These are phyloP conservation scores for Tragulus kanchil DNA, from an alignment of 2,113 vertebrate genomes.

Conservation along the genomic window DNA sequence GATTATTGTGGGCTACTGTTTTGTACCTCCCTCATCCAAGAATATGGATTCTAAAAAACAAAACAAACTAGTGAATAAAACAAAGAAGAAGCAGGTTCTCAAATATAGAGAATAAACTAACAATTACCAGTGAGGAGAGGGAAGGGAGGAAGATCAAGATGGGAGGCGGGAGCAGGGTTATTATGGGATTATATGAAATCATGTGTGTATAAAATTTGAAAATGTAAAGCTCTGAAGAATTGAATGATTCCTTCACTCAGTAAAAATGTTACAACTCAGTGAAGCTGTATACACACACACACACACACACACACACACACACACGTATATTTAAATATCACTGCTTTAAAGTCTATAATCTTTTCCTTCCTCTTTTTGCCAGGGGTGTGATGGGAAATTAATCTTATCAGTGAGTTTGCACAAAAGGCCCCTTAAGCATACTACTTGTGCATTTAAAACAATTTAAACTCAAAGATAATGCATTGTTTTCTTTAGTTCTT, in stretches of 20 bases:
- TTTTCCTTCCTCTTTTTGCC: not conserved
- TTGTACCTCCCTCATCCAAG: not conserved
- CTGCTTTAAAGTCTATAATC: not conserved
- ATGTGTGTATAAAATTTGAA: not conserved
- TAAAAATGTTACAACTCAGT: not conserved
- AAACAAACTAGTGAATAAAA: not conserved
- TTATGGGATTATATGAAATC: not conserved
- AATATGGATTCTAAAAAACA: not conserved
- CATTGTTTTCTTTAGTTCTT: slow-evolving; percentile 10
- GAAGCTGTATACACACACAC: not conserved
- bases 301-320: no score
- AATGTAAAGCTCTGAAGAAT: not conserved
- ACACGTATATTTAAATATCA: not conserved
- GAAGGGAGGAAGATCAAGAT: not conserved
- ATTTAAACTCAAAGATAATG: not conserved
- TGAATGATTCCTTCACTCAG: not conserved
- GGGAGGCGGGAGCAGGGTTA: not conserved
- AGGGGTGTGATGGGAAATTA: not conserved
- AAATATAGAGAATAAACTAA: not conserved
- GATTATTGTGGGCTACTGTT: not conserved
- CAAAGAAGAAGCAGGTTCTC: not conserved
- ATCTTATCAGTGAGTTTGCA: not conserved
- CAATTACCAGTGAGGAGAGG: not conserved
- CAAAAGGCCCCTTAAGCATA: not conserved
- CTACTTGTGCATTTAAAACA: not conserved